phyloP scores from a whole-genome alignment of 2,113 vertebrate genomes.

The Mustelus asterias region DNA sequence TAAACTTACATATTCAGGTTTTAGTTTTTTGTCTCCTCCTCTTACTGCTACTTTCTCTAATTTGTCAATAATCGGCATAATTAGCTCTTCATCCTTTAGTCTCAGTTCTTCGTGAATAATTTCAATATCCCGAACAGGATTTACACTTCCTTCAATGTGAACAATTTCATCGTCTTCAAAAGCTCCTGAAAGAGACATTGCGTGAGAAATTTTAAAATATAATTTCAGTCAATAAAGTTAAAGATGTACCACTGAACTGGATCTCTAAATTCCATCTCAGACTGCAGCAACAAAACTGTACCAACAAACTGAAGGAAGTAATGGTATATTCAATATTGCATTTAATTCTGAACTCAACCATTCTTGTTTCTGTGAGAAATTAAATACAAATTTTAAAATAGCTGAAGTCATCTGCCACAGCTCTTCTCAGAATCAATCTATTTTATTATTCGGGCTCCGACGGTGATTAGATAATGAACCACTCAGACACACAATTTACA shows the following conservation, averaged over 20 bases:
- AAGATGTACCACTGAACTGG: conserved; percentile 18
- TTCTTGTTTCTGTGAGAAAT: conserved; percentile 70
- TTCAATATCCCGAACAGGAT: conserved; percentile 88
- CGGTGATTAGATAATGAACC: conserved; percentile 98
- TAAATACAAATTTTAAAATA: conserved; percentile 51
- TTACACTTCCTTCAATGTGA: conserved; percentile 89
- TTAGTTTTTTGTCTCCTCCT: conserved; percentile 84
- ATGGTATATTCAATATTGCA: conserved; percentile 39
- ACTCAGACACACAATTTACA: conserved; percentile 90
- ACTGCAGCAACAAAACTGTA: conserved; percentile 4
- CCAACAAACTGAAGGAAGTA: conserved; percentile 36
- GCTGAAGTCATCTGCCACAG: conserved; percentile 72
- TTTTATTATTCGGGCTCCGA: conserved; percentile 79
- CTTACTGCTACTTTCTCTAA: conserved; percentile 87
- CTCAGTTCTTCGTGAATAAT: conserved; percentile 90
- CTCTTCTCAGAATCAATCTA: conserved; percentile 79
- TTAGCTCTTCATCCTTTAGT: conserved; percentile 86
- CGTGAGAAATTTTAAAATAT: conserved; percentile 44
- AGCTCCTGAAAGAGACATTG: conserved; percentile 59
- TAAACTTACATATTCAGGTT: conserved; percentile 91
- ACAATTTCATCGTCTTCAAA: conserved; percentile 98
- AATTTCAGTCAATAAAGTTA: conserved; percentile 29
- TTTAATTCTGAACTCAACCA: conserved; percentile 58
- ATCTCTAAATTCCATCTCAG: neutral
- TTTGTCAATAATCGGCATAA: conserved; percentile 81